Percentiles rank a stretch among this genome's conserved stretches.
These are phyloP conservation scores for Acrocephalus arundinaceus DNA, from an alignment of 2,113 vertebrate species.

Conservation along the genomic window DNA sequence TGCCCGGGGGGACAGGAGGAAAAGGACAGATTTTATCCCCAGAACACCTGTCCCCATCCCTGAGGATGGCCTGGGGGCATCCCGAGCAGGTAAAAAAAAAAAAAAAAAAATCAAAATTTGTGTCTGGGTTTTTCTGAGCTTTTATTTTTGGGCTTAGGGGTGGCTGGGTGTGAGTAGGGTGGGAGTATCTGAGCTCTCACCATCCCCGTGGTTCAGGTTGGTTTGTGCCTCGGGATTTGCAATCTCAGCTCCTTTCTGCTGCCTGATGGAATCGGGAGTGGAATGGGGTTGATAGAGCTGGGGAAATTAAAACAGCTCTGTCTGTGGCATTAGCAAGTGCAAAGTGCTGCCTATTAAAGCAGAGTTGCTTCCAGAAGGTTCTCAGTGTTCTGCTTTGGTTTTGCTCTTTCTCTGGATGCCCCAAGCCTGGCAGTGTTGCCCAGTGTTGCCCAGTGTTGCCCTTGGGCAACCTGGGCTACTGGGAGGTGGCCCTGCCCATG, in stretches of 20 bases:
- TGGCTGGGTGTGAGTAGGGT: not conserved
- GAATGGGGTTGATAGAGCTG: not conserved
- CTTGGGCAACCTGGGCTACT: not conserved
- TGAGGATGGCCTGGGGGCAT: not conserved
- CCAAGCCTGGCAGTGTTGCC: not conserved
- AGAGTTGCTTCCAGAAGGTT: not conserved
- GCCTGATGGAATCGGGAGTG: not conserved
- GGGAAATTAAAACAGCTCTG: not conserved
- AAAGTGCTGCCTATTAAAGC: not conserved
- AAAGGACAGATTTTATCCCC: not conserved
- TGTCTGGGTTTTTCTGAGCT: not conserved
- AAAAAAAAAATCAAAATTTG: too few species aligned
- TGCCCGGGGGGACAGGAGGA: not conserved
- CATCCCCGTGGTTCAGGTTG: rapidly evolving
- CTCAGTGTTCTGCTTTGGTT: not conserved
- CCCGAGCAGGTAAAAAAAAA: constrained; percentile 52
- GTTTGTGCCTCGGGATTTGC: not conserved
- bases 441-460: too few species aligned
- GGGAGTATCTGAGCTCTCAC: not conserved
- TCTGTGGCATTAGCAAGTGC: not conserved
- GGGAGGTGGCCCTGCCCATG: not conserved
- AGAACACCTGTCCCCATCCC: not conserved
- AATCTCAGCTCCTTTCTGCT: not conserved
- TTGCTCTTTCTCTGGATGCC: not conserved
- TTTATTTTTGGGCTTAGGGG: not conserved